phyloP scores from a whole-genome alignment of 53 echinoderm and acorn worm species.

The Zoroaster sp. region DNA sequence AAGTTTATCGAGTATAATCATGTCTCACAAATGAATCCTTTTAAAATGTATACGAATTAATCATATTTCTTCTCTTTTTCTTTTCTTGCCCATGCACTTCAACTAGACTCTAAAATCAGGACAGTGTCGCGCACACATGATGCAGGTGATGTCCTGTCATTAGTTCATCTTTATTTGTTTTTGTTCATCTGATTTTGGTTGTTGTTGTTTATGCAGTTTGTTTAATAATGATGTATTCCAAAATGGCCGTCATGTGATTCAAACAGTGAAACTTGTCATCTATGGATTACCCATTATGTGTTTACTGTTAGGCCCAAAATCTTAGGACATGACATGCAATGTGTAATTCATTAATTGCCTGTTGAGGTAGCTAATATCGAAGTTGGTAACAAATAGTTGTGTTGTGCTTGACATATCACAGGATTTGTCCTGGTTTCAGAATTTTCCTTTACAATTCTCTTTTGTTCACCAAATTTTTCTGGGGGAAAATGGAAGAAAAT shows the following conservation, averaged over 20 bases:
- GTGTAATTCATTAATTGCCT: no score
- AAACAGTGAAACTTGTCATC: background rate
- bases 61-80: constrained; percentile 38
- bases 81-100: constrained; percentile 41
- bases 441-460: no score
- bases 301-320: no score
- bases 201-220: background rate
- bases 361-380: no score
- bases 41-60: background rate
- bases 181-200: background rate
- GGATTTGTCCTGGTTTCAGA: no score
- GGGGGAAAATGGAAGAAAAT: no score
- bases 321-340: no score
- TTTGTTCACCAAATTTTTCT: no score
- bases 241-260: background rate
- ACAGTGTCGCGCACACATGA: constrained; percentile 85
- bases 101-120: constrained; percentile 83
- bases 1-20: no score
- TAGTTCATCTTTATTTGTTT: constrained; percentile 35
- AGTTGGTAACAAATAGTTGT: no score
- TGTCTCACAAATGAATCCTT: background rate
- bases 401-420: no score
- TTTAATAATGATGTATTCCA: background rate
- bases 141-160: constrained; percentile 73
- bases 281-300: background rate